Conservation (phyloP, 2,888 invertebrate genomes). For the Cinara cedri region DNA sequence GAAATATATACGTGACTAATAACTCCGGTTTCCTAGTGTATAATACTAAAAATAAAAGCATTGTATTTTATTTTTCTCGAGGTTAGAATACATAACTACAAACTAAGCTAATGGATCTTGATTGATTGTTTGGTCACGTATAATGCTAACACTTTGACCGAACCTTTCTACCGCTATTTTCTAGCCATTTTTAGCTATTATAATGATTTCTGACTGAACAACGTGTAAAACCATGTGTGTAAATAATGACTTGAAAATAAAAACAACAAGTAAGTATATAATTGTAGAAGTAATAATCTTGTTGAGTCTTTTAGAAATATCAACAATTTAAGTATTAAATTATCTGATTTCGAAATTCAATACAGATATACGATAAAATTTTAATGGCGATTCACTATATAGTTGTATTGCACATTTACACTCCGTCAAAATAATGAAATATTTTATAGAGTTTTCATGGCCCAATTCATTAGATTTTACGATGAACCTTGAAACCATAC, state of each 20-base stretch:
- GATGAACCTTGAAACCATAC: too few relatives aligned
- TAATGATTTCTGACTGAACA: slow-evolving; percentile 24
- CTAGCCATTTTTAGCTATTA: slow-evolving; percentile 4
- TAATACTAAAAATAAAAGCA: slow-evolving; percentile 43
- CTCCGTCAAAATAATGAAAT: too few relatives aligned
- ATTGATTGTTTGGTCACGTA: slow-evolving; percentile 53
- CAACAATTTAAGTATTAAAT: too few relatives aligned
- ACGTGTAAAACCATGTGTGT: neutral
- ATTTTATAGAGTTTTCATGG: too few relatives aligned
- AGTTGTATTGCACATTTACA: too few relatives aligned
- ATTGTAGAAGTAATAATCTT: neutral
- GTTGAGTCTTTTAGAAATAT: neutral
- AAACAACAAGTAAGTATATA: too few relatives aligned
- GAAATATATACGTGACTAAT: slow-evolving; percentile 51
- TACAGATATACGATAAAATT: too few relatives aligned
- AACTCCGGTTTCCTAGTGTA: slow-evolving; percentile 31
- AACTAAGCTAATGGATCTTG: slow-evolving; percentile 51
- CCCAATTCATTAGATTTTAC: too few relatives aligned
- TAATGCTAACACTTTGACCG: slow-evolving; percentile 26
- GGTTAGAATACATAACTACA: slow-evolving; percentile 48
- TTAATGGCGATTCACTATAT: too few relatives aligned
- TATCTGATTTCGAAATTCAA: too few relatives aligned
- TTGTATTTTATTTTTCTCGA: slow-evolving; percentile 40
- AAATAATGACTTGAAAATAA: slow-evolving; percentile 3
- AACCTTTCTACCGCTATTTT: slow-evolving; percentile 24